Evolutionary conservation across 1,140 invertebrate species (phyloP), one percentile per base, ranked within the genome.

Genomic region (Halyomorpha halys): DNA sequence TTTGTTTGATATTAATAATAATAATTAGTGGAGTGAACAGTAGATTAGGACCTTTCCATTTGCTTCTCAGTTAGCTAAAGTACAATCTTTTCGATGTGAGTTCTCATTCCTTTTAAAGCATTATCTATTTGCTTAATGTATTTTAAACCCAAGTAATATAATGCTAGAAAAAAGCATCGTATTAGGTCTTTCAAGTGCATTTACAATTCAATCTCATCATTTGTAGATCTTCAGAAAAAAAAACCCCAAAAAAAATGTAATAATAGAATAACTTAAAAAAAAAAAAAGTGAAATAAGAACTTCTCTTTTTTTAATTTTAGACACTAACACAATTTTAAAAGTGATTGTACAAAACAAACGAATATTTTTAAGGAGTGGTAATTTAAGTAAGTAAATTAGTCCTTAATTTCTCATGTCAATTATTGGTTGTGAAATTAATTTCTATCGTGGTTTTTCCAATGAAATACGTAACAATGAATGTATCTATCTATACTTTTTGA

Each of bases 151-250:
- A 15, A 56, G 18, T 47, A 19, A 61, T 44, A 61, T 18, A 23
- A 61, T 61, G 60, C 60, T 61, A 61, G 18, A 45, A 4, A 56
- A 56, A 23, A 44, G 44, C 39, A 21, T 45, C 8, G 23, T 61
- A 45, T 44, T 44, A 61, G 44, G 60, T 61, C 60, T 61, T 61
- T 61, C 60, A 61, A 45, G 44, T 61, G 60, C 60, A 61, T 61
- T 61, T 61, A 61, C 53, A 23, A 39, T 21, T 39, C 25, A 61
- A 16, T 18, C 18, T 44, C 30, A 44, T 61, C 59, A 44, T 61
- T 25, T 19, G 19, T 61, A 61, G 30, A 6, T 39, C n/a, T 39
- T 39, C 27, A 30, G 34, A 11, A 39, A 39, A 8, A 39, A 39
- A 39, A 39, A 39, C 1, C 4, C 1, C 11, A 39, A 39, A 39